Evolutionary conservation across 1,140 invertebrate species (phyloP).

Genomic region (Ostrea edulis): DNA sequence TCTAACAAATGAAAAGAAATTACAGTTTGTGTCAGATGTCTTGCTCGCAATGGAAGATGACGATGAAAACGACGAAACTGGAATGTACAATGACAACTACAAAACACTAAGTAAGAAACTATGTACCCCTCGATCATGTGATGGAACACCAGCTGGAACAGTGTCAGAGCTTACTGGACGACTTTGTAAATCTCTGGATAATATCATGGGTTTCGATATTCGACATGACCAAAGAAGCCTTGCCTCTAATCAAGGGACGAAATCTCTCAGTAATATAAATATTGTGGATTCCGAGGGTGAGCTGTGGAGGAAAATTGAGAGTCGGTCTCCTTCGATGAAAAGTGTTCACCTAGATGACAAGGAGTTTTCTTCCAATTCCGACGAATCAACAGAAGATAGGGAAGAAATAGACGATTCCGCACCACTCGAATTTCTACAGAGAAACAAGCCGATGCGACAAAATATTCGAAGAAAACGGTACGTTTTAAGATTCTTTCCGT

Average conservation of each 20-base stretch:
- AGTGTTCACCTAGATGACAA: background rate
- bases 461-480: constrained; percentile 37
- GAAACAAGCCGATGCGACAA: background rate
- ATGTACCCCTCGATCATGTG: background rate
- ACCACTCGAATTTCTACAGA: background rate
- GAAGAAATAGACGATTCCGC: constrained; percentile 28
- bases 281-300: background rate
- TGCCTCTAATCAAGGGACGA: background rate
- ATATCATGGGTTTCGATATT: constrained; percentile 9
- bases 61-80: background rate
- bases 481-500: background rate
- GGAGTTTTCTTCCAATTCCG: background rate
- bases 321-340: constrained; percentile 23
- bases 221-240: background rate
- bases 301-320: constrained; percentile 20
- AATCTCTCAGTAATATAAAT: background rate
- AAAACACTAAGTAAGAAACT: background rate
- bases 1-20: constrained; percentile 15
- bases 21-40: constrained; percentile 20
- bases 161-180: constrained; percentile 6
- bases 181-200: constrained; percentile 26
- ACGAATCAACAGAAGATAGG: constrained; percentile 22
- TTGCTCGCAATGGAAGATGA: background rate
- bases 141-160: constrained; percentile 7
- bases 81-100: background rate